Conservation (phyloP, 2,888 invertebrate genomes). For the Conchocele bisecta region DNA sequence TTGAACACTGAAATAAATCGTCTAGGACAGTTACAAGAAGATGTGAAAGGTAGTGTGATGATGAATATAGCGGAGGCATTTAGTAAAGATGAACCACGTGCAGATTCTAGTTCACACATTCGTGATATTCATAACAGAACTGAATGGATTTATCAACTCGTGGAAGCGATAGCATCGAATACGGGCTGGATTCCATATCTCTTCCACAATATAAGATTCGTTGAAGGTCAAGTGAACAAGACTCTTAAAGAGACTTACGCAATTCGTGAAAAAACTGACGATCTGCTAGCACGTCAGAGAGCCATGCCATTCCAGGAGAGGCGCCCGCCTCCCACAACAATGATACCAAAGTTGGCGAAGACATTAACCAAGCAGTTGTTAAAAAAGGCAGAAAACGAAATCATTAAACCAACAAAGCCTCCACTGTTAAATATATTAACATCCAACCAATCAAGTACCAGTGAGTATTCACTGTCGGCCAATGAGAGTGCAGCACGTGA, state of each 20-base stretch:
- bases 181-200: constrained; percentile 76
- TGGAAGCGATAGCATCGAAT: constrained; percentile 70
- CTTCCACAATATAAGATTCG: constrained; percentile 67
- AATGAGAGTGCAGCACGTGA: constrained; percentile 12
- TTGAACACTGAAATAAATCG: constrained; percentile 65
- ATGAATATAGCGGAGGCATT: constrained; percentile 19
- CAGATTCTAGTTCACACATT: constrained; percentile 40
- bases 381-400: not conserved
- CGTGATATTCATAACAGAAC: constrained; percentile 66
- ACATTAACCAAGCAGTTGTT: not conserved
- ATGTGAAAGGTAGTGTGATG: not conserved
- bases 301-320: too few relatives aligned
- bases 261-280: constrained; percentile 29
- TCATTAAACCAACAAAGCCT: not conserved
- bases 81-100: constrained; percentile 43
- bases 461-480: not conserved
- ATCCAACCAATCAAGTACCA: not conserved
- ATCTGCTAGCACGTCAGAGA: constrained; percentile 24
- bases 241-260: constrained; percentile 48
- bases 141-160: constrained; percentile 63
- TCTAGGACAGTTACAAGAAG: constrained; percentile 52
- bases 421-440: not conserved
- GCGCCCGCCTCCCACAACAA: too few relatives aligned
- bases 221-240: constrained; percentile 69
- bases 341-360: not conserved